Conservation (phyloP, 1,140 invertebrate genomes). For the Lepidurus packardi region DNA sequence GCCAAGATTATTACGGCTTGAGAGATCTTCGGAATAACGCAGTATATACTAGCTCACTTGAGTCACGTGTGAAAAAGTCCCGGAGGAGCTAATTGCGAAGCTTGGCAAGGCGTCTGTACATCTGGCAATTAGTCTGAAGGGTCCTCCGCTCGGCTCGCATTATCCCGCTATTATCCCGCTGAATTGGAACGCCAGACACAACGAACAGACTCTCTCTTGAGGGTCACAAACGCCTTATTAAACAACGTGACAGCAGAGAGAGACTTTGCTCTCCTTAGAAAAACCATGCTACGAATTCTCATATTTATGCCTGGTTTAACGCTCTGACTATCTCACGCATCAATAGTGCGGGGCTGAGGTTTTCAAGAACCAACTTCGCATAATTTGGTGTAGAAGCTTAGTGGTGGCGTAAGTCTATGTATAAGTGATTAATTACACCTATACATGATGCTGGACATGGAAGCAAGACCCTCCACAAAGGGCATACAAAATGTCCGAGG, state of each 20-base stretch:
- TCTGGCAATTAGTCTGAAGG: slow-evolving; percentile 14
- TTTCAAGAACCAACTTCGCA: too few species aligned
- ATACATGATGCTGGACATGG: background rate
- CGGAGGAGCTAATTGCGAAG: slow-evolving; percentile 17
- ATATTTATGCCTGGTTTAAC: slow-evolving; percentile 5
- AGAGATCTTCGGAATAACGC: slow-evolving; percentile 13
- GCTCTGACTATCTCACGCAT: background rate
- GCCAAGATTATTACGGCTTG: slow-evolving; percentile 10
- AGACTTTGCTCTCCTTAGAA: background rate
- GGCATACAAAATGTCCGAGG: background rate
- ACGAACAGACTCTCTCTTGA: background rate
- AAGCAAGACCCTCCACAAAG: background rate
- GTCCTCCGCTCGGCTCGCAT: background rate
- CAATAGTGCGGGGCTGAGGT: background rate
- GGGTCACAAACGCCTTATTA: slow-evolving; percentile 18
- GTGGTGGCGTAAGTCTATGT: background rate
- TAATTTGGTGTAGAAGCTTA: too few species aligned
- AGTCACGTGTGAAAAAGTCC: slow-evolving; percentile 21
- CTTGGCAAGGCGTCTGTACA: slow-evolving; percentile 20
- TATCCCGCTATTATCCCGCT: slow-evolving; percentile 10
- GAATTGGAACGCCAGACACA: slow-evolving; percentile 18
- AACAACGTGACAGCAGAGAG: slow-evolving; percentile 7
- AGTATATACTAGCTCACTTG: slow-evolving; percentile 14
- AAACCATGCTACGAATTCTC: background rate
- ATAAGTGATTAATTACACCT: background rate